Evolutionary conservation across 1,140 invertebrate genomes (phyloP).

Genomic region (Saccostrea glomerata): DNA sequence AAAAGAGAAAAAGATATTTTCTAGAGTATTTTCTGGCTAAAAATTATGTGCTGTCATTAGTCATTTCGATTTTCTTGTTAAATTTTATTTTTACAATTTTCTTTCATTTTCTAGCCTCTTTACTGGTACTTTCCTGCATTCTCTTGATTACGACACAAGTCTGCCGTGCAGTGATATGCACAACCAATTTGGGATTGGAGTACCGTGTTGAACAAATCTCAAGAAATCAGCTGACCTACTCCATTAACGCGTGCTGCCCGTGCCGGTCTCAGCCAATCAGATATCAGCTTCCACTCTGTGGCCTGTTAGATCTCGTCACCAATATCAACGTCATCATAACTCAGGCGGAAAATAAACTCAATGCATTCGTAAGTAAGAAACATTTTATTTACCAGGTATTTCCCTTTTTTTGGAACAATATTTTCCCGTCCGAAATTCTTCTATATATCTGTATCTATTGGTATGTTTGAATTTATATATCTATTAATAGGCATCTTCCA

Average conservation of each 20-base stretch:
- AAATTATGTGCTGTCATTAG: too few relatives aligned
- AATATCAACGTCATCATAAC: background rate
- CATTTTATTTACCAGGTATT: background rate
- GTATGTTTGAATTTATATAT: background rate
- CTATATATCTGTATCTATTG: too few relatives aligned
- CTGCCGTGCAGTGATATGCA: background rate
- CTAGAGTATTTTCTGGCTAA: background rate
- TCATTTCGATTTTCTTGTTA: background rate
- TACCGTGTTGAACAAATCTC: background rate
- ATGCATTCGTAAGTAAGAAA: background rate
- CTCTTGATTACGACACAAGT: background rate
- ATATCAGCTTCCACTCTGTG: background rate
- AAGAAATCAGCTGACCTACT: background rate
- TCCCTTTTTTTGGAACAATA: background rate
- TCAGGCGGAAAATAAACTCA: too few relatives aligned
- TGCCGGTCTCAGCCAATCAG: slow-evolving; percentile 13
- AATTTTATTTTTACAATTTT: background rate
- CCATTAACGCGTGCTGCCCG: background rate
- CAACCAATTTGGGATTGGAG: slow-evolving; percentile 14
- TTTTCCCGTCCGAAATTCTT: background rate
- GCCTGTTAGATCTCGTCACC: background rate
- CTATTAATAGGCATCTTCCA: background rate
- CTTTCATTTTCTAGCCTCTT: background rate
- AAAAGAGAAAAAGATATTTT: background rate
- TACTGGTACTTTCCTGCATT: background rate